Evolutionary conservation across 2,797 vertebrate genomes (phyloP), one percentile per base, ranked within the genome.

Genomic region (Margarornis squamiger): DNA sequence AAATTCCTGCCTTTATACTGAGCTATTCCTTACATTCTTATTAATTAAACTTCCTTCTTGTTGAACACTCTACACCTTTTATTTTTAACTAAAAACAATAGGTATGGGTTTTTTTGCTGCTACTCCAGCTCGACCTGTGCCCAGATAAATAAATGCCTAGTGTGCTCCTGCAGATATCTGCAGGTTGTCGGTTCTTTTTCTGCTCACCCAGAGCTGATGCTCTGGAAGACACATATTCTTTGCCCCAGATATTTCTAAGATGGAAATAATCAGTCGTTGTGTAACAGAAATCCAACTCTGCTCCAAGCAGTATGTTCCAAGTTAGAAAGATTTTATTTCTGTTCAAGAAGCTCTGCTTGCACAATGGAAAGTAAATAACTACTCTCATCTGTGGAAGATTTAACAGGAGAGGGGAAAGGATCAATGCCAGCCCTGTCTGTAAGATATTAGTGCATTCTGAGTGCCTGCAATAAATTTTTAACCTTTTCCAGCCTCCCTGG

Each of bases 251-350:
- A 91, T 73, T 88, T 77, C 67, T 88, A 88, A 38, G 67, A 85
- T 82, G 55, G 76, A 85, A 91, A 83, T 49, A 82, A 94, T 86
- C 77, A 79, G 48, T 46, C 0, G 0, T 84, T 78, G 59, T 54
- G 67, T 86, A 94, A 94, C 90, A 88, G 79, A 80, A 95, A 90
- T 86, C 46, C 70, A 86, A 2, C 52, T 63, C 92, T 82, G 77
- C 83, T 92, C 77, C 77, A 63, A 90, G 83, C 77, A 82, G 43
- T 65, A 39, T 68, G 76, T 90, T 95, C 77, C 74, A 85, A 86
- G 74, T 90, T 92, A 85, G 89, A 92, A 93, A 79, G 85, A 87
- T 93, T 94, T 96, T 86, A 82, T 91, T 93, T 93, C 80, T 91
- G 66, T 93, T 92, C 20, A 13, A 96, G 91, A 67, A 94, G 30